Conservation (phyloP, 1,140 invertebrate genomes). For the Drosophila elegans region DNA sequence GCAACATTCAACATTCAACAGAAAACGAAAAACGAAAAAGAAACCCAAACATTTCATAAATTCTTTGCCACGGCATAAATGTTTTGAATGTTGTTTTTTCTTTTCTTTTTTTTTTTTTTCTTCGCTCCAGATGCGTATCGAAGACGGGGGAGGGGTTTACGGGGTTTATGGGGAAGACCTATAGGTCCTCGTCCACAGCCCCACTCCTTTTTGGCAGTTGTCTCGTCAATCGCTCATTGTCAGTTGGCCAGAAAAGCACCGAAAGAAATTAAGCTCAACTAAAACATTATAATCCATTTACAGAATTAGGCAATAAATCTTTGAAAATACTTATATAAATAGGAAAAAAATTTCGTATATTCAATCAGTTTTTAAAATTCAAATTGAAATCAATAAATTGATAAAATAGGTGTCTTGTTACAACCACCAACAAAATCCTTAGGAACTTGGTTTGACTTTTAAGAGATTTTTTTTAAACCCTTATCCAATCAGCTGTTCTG, state of each 20-base stretch:
- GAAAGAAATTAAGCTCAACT: background rate
- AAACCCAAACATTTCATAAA: constrained; percentile 71
- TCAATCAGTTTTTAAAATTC: too few species aligned
- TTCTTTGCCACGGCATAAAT: constrained; percentile 58
- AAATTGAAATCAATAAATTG: too few species aligned
- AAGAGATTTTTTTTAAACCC: too few species aligned
- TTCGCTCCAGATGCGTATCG: constrained; percentile 49
- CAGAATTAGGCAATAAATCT: too few species aligned
- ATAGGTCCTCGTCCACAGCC: background rate
- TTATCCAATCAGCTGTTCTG: background rate
- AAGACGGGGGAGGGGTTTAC: background rate
- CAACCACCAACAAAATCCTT: too few species aligned
- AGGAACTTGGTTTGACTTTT: too few species aligned
- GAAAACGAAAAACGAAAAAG: constrained; percentile 46
- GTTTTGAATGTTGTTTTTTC: constrained; percentile 36
- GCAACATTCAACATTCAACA: constrained; percentile 51
- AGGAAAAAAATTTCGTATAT: too few species aligned
- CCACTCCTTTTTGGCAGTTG: constrained; percentile 46
- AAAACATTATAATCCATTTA: too few species aligned
- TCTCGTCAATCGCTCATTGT: constrained; percentile 59
- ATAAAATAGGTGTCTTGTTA: too few species aligned
- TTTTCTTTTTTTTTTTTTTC: constrained; percentile 12
- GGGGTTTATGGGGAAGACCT: background rate
- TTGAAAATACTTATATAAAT: too few species aligned
- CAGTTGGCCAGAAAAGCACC: constrained; percentile 13